These are phyloP conservation scores for Galaxias olidus DNA, from an alignment of 2,797 vertebrate species.

Conservation along the genomic window DNA sequence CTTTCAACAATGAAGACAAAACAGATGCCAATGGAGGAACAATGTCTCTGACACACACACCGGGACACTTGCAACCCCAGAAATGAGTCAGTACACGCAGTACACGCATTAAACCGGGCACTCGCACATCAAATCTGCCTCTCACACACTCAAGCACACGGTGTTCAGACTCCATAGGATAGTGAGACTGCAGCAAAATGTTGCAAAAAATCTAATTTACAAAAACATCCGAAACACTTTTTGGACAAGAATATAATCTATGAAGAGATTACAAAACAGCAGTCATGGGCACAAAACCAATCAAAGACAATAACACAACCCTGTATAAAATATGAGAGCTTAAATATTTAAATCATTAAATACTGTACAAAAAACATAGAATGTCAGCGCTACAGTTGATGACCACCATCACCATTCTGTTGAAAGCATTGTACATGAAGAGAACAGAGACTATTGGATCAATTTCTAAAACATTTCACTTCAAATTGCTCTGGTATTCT, in stretches of 20 bases:
- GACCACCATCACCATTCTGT: slow-evolving; percentile 44
- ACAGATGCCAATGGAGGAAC: too few species aligned
- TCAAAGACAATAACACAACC: slow-evolving; percentile 28
- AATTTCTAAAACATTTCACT: slow-evolving; percentile 33
- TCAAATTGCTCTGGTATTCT: slow-evolving; percentile 11
- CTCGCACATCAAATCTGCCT: neutral
- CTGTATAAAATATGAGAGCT: slow-evolving; percentile 75
- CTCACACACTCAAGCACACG: slow-evolving; percentile 2
- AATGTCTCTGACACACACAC: neutral
- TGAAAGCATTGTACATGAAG: slow-evolving; percentile 37
- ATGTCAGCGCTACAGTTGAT: slow-evolving; percentile 64
- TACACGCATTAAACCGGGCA: neutral
- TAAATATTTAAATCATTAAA: slow-evolving; percentile 80
- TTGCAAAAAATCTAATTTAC: slow-evolving; percentile 16
- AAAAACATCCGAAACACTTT: slow-evolving; percentile 29
- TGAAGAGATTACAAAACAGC: slow-evolving; percentile 56
- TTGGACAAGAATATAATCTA: slow-evolving; percentile 24
- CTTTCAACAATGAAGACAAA: too few species aligned
- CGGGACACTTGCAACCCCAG: neutral
- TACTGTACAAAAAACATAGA: slow-evolving; percentile 74
- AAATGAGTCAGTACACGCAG: neutral
- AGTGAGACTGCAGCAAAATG: slow-evolving; percentile 34
- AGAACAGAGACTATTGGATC: slow-evolving; percentile 4
- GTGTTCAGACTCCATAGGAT: slow-evolving; percentile 26
- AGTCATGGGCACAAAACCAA: slow-evolving; percentile 56